Evolutionary conservation across 1,140 invertebrate species (phyloP), one percentile per base, ranked within the genome.

Genomic region (Drosophila asahinai): DNA sequence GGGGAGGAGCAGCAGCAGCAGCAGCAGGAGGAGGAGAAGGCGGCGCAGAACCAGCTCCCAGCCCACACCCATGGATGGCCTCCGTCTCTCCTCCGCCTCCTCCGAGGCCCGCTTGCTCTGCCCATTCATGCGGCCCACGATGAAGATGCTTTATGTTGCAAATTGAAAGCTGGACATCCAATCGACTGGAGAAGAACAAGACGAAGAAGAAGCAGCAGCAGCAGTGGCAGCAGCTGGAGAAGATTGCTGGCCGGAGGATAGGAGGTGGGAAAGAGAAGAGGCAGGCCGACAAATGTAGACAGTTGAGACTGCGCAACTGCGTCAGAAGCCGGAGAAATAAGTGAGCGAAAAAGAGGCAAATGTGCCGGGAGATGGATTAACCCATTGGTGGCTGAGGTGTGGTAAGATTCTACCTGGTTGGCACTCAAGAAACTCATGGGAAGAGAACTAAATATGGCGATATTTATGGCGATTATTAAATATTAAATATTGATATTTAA

Each of bases 71-170:
- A 62, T 40, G 55, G 30, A 17, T 43, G 11, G 30, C 38, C 14
- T 25, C 5, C 38, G 8, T 9, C 27, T 22, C 36, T 7, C 4
- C 8, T 8, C 30, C 48, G 17, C 25, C 30, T 42, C 49, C n/a
- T 36, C 22, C 27, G 8, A 30, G 11, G 27, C 57, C 51, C 40
- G 47, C 14, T 36, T 52, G 58, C 25, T 66, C 57, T 82, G 80
- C 78, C 84, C 84, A 89, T 89, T 89, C 86, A 89, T 89, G 86
- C 86, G 81, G 84, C 86, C 86, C 81, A 89, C 86, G 86, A 90
- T 90, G 86, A 90, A 90, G 86, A 91, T 90, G 86, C 86, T 89
- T 89, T 89, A 90, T 90, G 86, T 86, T 90, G 86, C 86, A 90
- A 90, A 90, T 90, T 90, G 86, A 90, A 90, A 90, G 86, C 86